Evolutionary conservation across 1,140 invertebrate species (phyloP), one percentile per base, ranked within the genome.

Genomic region (Littorina saxatilis): DNA sequence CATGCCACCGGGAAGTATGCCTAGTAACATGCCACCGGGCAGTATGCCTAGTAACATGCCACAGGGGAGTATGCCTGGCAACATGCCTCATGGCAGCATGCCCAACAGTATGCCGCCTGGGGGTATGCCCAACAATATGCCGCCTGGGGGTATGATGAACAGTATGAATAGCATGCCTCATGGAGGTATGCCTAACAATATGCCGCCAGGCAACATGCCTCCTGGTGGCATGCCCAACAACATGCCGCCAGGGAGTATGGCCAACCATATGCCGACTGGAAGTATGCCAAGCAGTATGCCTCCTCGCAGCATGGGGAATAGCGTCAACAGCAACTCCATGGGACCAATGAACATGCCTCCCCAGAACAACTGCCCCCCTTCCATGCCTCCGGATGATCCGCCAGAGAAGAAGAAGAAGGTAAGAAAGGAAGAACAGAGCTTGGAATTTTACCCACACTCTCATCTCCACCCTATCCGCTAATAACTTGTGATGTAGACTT

Each of bases 381-480:
- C 95, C 95, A 90, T 96, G 96, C 93, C 94, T 27, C 83, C 82
- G 3, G 85, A 87, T 75, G 89, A 91, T 91, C 87, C 87, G 78
- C 87, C 86, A 70, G 89, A 89, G 81, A 91, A 88, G 83, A 90
- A 87, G 85, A 90, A 86, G 81, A 90, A 91, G 86, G 85, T 87
- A 61, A 68, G 35, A 7, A 32, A 29, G 23, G 5, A 27, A 5
- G 5, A n/a, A n/a, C 55, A 1, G 55, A 0, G 20, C 7, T 17
- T 32, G 55, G 23, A 23, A 4, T 58, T n/a, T 58, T 9, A 23
- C 23, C 23, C 4, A 5, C 27, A 23, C 23, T 58, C 9, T 61
- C 4, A 20, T 4, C 23, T n/a, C 39, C 66, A 39, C 61, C 27
- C 15, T 37, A 47, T 47, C 43, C 35, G 39, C 66, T 68, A 35